Evolutionary conservation across 2,113 vertebrate species (phyloP), one percentile per base, ranked within the genome.

Genomic region (Apaloderma vittatum): DNA sequence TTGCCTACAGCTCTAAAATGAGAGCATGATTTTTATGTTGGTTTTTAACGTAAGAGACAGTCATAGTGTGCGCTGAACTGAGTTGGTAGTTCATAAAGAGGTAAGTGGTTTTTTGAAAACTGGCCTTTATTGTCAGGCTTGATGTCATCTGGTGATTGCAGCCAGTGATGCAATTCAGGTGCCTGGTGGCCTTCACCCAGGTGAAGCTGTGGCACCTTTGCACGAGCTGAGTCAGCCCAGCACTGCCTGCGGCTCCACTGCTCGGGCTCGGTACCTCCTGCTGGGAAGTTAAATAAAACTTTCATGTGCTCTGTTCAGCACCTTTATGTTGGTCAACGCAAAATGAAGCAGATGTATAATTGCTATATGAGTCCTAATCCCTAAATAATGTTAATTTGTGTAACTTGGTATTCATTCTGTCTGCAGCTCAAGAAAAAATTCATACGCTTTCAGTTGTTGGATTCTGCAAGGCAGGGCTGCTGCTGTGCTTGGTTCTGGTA

Each of bases 371-470:
- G 57, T 51, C 66, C 65, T 58, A 19, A 76, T 73, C 14, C 55
- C n/a, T 58, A 24, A 57, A 48, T 93, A 46, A 54, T 29, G 59
- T 30, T 61, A 7, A 4, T 46, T 67, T 77, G 59, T 54, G 4
- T 24, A 16, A 13, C 13, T 55, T 59, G 11, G 45, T 73, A 18
- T 17, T 66, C 2, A 2, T 52, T 65, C 24, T 83, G 0, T 30
- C 46, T 17, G 0, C 36, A 72, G 54, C 79, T 36, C 2, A 12
- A 63, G 66, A 8, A 10, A 22, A 34, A 32, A 15, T 1, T 11
- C 2, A 2, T 6, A 4, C 3, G 0, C 54, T 59, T 78, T 65
- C 49, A 21, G n/a, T 32, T 65, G 2, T 6, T 13, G 61, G 15
- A 7, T 4, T 37, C 6, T n/a, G 36, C 57, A 30, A 6, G 19